Base-by-base conservation (phyloP, 2,888 invertebrate species). In the Tetragonisca angustula region DNA sequence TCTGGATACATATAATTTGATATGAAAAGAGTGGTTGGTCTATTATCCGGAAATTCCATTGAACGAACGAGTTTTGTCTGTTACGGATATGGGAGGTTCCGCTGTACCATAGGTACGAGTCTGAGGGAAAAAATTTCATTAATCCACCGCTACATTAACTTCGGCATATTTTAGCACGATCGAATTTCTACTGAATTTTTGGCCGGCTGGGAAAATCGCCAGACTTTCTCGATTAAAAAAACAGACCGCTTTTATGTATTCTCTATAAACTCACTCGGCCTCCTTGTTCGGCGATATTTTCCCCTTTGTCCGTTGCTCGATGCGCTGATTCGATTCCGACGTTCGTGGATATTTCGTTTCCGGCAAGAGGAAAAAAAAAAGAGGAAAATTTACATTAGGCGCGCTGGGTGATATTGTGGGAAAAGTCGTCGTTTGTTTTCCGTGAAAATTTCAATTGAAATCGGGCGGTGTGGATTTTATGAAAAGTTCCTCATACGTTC, bases 231-330 rank as follows among this genome's bases (percentile, higher is more conserved):
- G 15, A 72, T 72, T 68, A 68, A 81, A 81, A 73, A 49, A 24
- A 27, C n/a, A 59, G 15, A 1, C 21, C 32, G 65, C 77, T 71
- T 73, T 78, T 81, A 62, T 71, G n/a, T 21, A 73, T 76, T 54
- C 27, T 49, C 21, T 49, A 43, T 19, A 74, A 83, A 85, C 86
- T 83, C 77, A 86, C 86, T 83, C 70, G 65, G 24, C 49, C 62
- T 80, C 82, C 70, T 79, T 85, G 52, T 50, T 84, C 54, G 78
- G 62, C 69, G 76, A 43, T 76, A 69, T 19, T 61, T 77, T 49
- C 19, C 36, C 74, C 24, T 69, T 85, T 56, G 77, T 70, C 76
- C 73, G 32, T 65, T 70, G 73, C 62, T 84, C 85, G 65, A 74
- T 81, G 50, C 54, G 62, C 71, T 62, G 61, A 75, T 74, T 67